Evolutionary conservation across 2,797 vertebrate species (phyloP).

Genomic region (Mustela erminea): DNA sequence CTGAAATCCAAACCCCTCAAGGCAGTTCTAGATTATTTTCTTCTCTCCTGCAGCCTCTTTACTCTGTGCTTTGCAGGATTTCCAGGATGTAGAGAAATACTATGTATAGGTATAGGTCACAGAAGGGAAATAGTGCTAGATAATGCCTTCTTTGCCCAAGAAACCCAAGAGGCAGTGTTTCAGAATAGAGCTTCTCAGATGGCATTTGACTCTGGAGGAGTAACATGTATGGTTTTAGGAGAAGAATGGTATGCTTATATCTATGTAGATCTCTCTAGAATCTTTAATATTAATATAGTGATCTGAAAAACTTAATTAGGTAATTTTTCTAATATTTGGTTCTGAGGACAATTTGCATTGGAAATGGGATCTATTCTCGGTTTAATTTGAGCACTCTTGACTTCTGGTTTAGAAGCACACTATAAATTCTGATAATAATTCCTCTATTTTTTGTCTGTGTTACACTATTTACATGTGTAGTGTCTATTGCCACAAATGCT

Average conservation of each 20-base stretch:
- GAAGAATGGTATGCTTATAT: not conserved
- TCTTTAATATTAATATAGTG: not conserved
- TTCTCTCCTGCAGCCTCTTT: not conserved
- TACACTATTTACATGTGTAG: not conserved
- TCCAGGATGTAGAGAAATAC: not conserved
- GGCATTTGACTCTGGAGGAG: not conserved
- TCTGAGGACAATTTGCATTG: not conserved
- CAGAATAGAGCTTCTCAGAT: not conserved
- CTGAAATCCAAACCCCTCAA: not conserved
- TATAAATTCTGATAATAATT: not conserved
- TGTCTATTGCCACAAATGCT: not conserved
- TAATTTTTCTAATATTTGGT: not conserved
- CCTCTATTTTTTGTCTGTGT: not conserved
- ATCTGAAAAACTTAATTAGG: not conserved
- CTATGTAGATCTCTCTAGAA: rapidly evolving
- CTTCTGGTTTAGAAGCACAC: not conserved
- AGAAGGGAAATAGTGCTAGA: not conserved
- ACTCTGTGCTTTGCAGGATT: not conserved
- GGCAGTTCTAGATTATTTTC: not conserved
- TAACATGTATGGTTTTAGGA: not conserved
- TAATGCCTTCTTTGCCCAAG: not conserved
- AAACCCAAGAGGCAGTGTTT: not conserved
- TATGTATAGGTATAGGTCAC: not conserved
- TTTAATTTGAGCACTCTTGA: not conserved
- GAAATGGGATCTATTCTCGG: not conserved